Base-by-base conservation (phyloP, 2,888 invertebrate species). In the Drosophila histrio region DNA sequence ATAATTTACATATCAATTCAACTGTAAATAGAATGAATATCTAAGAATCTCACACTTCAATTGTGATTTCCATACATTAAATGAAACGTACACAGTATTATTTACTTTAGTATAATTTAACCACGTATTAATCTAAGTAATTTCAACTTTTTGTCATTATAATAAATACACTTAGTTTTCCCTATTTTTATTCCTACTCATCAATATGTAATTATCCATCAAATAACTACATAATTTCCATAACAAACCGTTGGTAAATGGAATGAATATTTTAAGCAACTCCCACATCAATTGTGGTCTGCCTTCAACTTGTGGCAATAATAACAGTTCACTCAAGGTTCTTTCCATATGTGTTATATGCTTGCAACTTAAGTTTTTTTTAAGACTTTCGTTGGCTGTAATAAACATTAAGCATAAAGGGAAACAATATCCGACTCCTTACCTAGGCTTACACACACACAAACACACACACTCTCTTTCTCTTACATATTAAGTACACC, bases 361-460 rank as follows among this genome's bases (percentile, higher is more conserved):
- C 50, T 46, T 39, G 43, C 28, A 53, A 58, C 72, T 52, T 36
- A 43, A 70, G 44, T 59, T 70, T 53, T 56, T 65, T 53, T 73
- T 71, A 61, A 39, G 57, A 54, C 57, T 43, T 28, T 61, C 57
- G 58, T 60, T 46, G 39, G 30, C n/a, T 22, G 57, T 53, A 56
- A 75, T 70, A 70, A 71, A 61, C 60, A 72, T 72, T 72, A 72
- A 54, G 57, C 56, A 72, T 57, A 72, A 72, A 66, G 36, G 56
- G 59, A 52, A 46, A 60, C 54, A 71, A 65, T 49, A 49, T 44
- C 39, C 36, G 54, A 21, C 38, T 28, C 7, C 7, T 34, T 13
- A 7, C 17, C 17, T 11, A 7, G n/a, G 32, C 26, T 11, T 44
- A 3, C 15, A 7, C 43, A 8, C 9, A 5, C 43, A 30, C 46